These are phyloP conservation scores for Oxyura jamaicensis DNA, from an alignment of 2,113 vertebrate genomes.

Conservation along the genomic window DNA sequence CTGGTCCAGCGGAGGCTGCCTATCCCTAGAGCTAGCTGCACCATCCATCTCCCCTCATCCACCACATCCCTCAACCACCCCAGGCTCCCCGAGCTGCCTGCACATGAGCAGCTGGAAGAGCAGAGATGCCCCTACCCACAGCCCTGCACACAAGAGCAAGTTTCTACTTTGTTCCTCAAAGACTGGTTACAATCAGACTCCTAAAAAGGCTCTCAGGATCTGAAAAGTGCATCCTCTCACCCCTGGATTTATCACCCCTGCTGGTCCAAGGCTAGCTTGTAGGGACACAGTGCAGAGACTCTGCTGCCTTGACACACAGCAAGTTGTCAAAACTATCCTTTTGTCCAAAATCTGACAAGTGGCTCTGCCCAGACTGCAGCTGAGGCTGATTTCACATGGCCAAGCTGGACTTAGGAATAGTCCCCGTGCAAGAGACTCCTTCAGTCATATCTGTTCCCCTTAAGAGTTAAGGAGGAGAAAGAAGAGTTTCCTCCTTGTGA, in stretches of 20 bases:
- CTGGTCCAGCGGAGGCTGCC: fast-evolving
- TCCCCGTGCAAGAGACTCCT: too few species aligned
- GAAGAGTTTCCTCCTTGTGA: too few species aligned
- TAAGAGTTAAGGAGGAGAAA: too few species aligned
- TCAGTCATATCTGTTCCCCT: too few species aligned
- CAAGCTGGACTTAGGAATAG: too few species aligned
- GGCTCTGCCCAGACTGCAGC: fast-evolving
- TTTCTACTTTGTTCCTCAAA: background rate
- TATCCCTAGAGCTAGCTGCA: background rate
- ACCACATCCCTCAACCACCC: fast-evolving
- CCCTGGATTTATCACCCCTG: background rate
- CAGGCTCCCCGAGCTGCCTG: background rate
- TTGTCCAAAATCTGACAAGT: background rate
- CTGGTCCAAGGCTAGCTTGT: background rate
- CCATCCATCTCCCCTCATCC: fast-evolving
- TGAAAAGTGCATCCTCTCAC: background rate
- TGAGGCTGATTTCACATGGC: background rate
- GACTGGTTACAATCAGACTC: background rate
- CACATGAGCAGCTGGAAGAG: background rate
- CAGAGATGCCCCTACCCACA: background rate
- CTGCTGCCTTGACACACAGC: background rate
- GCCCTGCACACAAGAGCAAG: fast-evolving
- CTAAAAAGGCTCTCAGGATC: fast-evolving
- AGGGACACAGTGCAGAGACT: fast-evolving
- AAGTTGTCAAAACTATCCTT: background rate